phyloP scores from a whole-genome alignment of 1,140 invertebrate species.

The Lethocerus indicus region DNA sequence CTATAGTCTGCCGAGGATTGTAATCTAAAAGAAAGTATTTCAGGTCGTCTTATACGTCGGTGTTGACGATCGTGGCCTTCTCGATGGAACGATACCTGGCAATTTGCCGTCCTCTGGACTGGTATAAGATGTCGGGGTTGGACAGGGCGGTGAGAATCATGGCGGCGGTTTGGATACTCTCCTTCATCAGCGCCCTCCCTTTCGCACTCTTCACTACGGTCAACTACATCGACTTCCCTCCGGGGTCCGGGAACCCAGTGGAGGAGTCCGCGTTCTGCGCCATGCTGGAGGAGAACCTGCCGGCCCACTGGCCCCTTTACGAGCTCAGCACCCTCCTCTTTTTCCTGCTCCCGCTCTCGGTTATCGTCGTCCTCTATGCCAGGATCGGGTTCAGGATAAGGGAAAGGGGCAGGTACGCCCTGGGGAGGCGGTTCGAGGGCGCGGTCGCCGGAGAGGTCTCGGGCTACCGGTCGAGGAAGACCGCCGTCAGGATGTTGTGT shows the following conservation, averaged over 20 bases:
- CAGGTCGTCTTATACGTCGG: slow-evolving; percentile 67
- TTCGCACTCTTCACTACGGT: slow-evolving; percentile 35
- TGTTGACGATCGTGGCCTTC: slow-evolving; percentile 79
- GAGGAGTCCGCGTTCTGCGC: slow-evolving; percentile 58
- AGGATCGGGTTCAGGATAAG: slow-evolving; percentile 47
- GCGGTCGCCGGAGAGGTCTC: slow-evolving; percentile 30
- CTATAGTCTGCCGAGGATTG: too few species aligned
- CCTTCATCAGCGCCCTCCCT: slow-evolving; percentile 58
- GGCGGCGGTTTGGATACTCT: slow-evolving; percentile 54
- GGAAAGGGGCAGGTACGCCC: slow-evolving; percentile 30
- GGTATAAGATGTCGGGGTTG: slow-evolving; percentile 62
- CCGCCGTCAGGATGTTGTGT: slow-evolving; percentile 70
- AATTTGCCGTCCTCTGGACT: slow-evolving; percentile 74
- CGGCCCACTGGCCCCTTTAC: slow-evolving; percentile 41
- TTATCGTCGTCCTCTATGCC: slow-evolving; percentile 59
- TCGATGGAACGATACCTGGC: slow-evolving; percentile 77
- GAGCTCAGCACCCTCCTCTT: slow-evolving; percentile 68
- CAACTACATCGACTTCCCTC: slow-evolving; percentile 16
- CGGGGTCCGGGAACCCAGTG: slow-evolving; percentile 12
- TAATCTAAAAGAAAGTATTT: too few species aligned
- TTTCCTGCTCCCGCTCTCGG: slow-evolving; percentile 63
- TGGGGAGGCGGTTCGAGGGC: slow-evolving; percentile 25
- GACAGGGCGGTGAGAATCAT: slow-evolving; percentile 68
- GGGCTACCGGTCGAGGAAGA: slow-evolving; percentile 47
- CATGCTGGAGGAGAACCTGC: slow-evolving; percentile 40